Conservation (phyloP, 2,113 vertebrate species). For the Suricata suricatta region DNA sequence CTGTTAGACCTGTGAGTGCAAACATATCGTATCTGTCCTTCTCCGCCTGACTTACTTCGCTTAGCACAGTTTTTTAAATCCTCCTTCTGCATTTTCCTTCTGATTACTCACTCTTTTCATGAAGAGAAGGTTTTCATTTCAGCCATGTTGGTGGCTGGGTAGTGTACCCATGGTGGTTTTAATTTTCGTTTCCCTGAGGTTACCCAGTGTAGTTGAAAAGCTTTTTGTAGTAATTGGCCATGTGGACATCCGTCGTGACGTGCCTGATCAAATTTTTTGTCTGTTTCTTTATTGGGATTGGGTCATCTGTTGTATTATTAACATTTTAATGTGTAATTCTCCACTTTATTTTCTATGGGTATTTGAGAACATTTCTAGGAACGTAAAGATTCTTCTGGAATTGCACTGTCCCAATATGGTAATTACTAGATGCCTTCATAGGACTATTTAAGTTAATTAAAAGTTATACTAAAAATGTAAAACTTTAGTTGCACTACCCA, state of each 20-base stretch:
- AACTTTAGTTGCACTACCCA: neutral
- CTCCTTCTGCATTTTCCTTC: neutral
- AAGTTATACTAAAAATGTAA: neutral
- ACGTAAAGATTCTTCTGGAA: neutral
- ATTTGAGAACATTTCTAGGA: constrained; percentile 1
- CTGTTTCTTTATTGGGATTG: neutral
- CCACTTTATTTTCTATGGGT: neutral
- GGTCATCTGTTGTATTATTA: neutral
- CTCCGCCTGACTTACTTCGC: too few species aligned
- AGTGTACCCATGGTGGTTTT: neutral
- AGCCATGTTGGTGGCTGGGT: neutral
- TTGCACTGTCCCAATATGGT: neutral
- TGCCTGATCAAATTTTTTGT: neutral
- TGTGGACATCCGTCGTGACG: neutral
- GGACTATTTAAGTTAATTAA: neutral
- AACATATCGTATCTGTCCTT: too few species aligned
- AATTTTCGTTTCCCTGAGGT: neutral
- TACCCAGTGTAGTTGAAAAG: neutral
- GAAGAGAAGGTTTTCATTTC: constrained; percentile 4
- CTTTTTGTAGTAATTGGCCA: neutral
- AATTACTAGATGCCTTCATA: neutral
- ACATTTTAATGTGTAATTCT: neutral
- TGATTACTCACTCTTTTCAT: neutral
- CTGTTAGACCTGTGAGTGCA: too few species aligned
- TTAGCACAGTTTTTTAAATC: neutral